Conservation (phyloP, 2,113 vertebrate genomes). For the Oxygymnocypris stewartii region DNA sequence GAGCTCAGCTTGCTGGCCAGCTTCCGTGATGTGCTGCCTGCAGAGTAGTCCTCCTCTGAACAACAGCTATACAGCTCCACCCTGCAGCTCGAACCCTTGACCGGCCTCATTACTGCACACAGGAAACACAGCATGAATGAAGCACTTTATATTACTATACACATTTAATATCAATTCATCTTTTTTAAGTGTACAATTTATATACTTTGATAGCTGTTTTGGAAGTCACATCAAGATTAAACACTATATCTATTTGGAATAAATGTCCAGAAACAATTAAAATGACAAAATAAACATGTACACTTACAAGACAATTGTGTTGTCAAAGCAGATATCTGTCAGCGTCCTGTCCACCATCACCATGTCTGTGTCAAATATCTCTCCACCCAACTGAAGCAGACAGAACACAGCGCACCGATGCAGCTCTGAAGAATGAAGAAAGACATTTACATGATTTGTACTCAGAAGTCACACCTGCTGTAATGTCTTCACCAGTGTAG, state of each 20-base stretch:
- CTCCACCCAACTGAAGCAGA: constrained; percentile 86
- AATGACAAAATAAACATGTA: not conserved
- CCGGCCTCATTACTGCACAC: constrained; percentile 75
- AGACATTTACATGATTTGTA: constrained; percentile 9
- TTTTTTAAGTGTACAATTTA: not conserved
- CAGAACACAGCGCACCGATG: constrained; percentile 93
- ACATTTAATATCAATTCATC: not conserved
- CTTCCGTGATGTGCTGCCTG: constrained; percentile 82
- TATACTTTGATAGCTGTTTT: not conserved
- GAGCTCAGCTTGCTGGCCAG: constrained; percentile 91
- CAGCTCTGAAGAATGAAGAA: constrained; percentile 73
- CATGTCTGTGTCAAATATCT: constrained; percentile 93
- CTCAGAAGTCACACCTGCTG: not conserved
- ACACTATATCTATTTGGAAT: not conserved
- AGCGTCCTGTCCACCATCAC: constrained; percentile 91
- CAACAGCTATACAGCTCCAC: constrained; percentile 90
- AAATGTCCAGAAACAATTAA: not conserved
- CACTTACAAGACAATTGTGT: constrained; percentile 86
- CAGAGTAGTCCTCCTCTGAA: constrained; percentile 82
- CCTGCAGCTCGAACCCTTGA: constrained; percentile 85
- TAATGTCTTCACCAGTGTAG: not conserved
- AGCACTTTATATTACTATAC: not conserved
- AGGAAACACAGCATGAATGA: constrained; percentile 3
- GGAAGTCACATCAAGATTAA: not conserved
- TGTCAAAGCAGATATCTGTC: constrained; percentile 93